Conservation (phyloP, 2,113 vertebrate genomes). For the Pavo muticus region DNA sequence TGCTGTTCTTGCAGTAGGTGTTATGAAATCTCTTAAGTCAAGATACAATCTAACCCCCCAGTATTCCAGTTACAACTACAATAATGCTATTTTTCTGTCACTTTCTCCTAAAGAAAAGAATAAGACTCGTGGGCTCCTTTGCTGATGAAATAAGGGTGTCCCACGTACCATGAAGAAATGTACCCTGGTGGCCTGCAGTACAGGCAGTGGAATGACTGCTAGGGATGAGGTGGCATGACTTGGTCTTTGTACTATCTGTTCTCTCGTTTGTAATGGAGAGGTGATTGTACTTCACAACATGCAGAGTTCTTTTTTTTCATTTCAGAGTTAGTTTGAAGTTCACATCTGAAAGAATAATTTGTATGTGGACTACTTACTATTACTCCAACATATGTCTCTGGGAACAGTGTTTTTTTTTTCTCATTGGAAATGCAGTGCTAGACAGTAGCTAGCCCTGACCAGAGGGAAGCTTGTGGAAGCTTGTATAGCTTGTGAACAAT, state of each 20-base stretch:
- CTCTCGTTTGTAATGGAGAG: background rate
- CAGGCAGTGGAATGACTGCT: background rate
- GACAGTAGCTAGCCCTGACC: background rate
- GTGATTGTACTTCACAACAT: background rate
- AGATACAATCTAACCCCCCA: background rate
- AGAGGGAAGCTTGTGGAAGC: background rate
- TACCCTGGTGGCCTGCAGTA: background rate
- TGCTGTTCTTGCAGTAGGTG: background rate
- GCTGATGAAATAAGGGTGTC: background rate
- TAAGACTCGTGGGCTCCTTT: background rate
- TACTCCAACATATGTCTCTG: background rate
- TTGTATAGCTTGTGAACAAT: background rate
- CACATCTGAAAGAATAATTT: background rate
- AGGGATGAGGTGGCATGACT: background rate
- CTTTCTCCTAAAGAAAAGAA: background rate
- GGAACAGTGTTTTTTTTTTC: background rate
- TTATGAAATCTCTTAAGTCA: background rate
- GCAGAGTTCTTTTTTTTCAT: background rate
- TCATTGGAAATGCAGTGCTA: background rate
- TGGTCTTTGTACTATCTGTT: background rate
- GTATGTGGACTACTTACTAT: background rate
- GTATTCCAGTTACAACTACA: background rate
- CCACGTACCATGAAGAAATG: background rate
- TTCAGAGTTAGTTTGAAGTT: background rate
- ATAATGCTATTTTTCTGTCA: background rate